Evolutionary conservation across 2,888 invertebrate genomes (phyloP), one percentile per base, ranked within the genome.

Genomic region (Griposia aprilina): DNA sequence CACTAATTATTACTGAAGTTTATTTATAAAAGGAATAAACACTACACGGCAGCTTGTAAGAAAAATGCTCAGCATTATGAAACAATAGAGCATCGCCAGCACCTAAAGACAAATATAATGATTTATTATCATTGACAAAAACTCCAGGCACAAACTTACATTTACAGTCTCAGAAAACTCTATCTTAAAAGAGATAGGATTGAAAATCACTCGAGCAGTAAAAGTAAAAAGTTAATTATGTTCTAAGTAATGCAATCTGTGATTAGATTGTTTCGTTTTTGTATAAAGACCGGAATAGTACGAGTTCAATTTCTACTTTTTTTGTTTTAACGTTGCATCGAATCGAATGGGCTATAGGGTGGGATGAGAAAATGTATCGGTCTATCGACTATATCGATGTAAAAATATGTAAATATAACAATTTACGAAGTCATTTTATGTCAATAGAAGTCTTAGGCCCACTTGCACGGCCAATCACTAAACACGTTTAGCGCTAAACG

Each of bases 11-110:
- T 15, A 26, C 36, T 60, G 50, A 70, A 45, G 60, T 73, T 45
- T 59, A 62, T 67, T 15, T 52, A 10, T 23, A 55, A 76, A 36
- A 5, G 52, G 68, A 79, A 79, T n/a, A n/a, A n/a, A n/a, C 57
- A 17, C 26, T 45, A 26, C 45, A 65, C 62, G 2, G 55, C 48
- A 74, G 73, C 71, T 74, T 71, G 83, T 76, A 74, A 84, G 76
- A 85, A 85, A 88, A 88, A 88, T 80, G 67, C 41, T 70, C 78
- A 89, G 69, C 78, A 36, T 83, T 81, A 83, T 81, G 82, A 90
- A 91, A 96, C 96, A 96, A 96, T 96, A 91, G 93, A 79, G 90
- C 92, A 93, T 96, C 94, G 94, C 92, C 90, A 93, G 90, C 95
- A 93, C 94, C 92, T 93, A 87, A 89, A 93, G 94, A 95, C 95